phyloP scores from a whole-genome alignment of 2,113 vertebrate genomes.

The Hystrix brachyura region DNA sequence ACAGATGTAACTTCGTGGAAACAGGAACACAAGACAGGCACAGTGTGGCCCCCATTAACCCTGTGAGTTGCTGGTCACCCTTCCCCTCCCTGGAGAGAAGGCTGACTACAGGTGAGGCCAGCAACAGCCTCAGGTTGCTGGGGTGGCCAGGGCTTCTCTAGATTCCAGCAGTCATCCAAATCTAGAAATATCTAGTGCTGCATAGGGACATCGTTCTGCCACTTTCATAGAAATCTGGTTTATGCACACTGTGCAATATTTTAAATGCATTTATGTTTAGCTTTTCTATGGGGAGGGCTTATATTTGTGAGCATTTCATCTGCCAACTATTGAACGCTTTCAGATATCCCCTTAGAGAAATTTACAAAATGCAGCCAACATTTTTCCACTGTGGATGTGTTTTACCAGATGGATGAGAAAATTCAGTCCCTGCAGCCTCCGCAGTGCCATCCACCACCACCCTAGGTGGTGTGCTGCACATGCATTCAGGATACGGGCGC shows the following conservation, averaged over 20 bases:
- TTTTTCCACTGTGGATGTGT: too few species aligned
- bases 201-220: background rate
- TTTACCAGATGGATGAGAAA: background rate
- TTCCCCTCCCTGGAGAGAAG: background rate
- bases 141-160: background rate
- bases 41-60: background rate
- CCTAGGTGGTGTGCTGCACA: fast-evolving
- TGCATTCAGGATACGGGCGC: background rate
- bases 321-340: background rate
- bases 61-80: background rate
- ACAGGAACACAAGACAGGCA: background rate
- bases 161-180: background rate
- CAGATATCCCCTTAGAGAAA: background rate
- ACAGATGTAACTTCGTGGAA: too few species aligned
- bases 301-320: background rate
- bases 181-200: background rate
- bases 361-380: background rate
- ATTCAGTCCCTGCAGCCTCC: fast-evolving
- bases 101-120: background rate
- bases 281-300: background rate
- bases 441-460: background rate
- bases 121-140: fast-evolving
- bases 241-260: background rate
- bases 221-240: background rate
- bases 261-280: background rate